Evolutionary conservation across 2,113 vertebrate species (phyloP).

Genomic region (Trichomycterus rosablanca): DNA sequence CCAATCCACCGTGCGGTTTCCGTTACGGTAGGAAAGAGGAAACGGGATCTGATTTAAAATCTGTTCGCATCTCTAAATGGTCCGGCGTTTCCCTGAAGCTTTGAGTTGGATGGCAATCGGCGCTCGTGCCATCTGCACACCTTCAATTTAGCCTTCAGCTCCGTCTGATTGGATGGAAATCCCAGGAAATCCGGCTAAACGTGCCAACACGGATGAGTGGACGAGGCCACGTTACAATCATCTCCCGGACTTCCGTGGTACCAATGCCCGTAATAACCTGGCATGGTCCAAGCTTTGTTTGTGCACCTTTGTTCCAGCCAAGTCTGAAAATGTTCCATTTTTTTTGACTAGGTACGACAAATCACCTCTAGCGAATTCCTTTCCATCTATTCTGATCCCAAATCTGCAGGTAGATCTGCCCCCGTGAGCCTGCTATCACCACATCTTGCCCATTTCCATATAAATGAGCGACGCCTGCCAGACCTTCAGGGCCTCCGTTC

Average conservation of each 20-base stretch:
- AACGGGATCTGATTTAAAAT: no score
- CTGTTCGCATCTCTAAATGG: neutral
- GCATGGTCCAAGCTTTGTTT: neutral
- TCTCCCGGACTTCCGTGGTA: constrained; percentile 24
- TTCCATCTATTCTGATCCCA: constrained; percentile 1
- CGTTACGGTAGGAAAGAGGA: no score
- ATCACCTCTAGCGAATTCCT: neutral
- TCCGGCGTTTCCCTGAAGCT: constrained; percentile 12
- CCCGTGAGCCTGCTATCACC: constrained; percentile 20
- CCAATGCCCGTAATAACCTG: constrained; percentile 11
- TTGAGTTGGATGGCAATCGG: constrained; percentile 28
- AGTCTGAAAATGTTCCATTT: neutral
- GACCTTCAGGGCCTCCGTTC: constrained; percentile 50
- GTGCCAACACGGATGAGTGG: constrained; percentile 55
- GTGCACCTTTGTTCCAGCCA: neutral
- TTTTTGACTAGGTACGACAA: neutral
- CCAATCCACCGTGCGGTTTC: no score
- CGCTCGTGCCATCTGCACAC: constrained; percentile 39
- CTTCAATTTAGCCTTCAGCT: constrained; percentile 47
- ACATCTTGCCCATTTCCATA: constrained; percentile 53
- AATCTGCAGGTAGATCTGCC: constrained; percentile 3
- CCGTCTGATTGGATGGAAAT: constrained; percentile 46
- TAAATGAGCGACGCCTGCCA: constrained; percentile 50
- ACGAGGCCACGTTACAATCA: constrained; percentile 43
- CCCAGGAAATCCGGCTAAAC: constrained; percentile 46